Evolutionary conservation across 2,113 vertebrate genomes (phyloP).

Genomic region (Leptodactylus fuscus): DNA sequence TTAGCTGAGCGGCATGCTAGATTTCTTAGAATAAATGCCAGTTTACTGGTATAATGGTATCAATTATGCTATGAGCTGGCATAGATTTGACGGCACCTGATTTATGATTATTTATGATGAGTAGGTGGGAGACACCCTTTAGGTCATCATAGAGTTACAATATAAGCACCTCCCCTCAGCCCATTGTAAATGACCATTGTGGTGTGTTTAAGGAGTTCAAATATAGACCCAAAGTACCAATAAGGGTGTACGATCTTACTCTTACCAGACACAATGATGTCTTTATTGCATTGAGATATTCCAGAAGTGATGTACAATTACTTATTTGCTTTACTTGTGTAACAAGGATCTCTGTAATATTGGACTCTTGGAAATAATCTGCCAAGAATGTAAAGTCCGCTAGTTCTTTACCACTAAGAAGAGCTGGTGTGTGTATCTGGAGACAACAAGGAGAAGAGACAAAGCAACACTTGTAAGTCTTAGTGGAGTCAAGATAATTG

Average conservation of each 20-base stretch:
- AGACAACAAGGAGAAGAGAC: neutral
- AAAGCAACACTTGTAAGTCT: neutral
- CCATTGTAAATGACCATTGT: neutral
- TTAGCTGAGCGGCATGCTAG: no score
- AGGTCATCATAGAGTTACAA: no score
- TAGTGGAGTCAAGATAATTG: neutral
- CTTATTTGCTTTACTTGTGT: constrained; percentile 14
- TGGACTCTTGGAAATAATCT: constrained; percentile 39
- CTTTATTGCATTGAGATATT: constrained; percentile 51
- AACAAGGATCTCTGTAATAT: constrained; percentile 1
- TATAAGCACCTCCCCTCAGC: neutral
- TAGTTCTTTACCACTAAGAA: constrained; percentile 23
- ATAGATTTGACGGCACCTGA: no score
- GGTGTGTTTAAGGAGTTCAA: no score
- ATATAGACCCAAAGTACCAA: neutral
- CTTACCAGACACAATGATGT: constrained; percentile 49
- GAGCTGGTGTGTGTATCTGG: neutral
- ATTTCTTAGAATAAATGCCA: no score
- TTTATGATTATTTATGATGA: no score
- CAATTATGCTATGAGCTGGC: no score
- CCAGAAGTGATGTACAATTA: constrained; percentile 15
- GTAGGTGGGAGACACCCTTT: no score
- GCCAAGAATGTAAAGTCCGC: constrained; percentile 46
- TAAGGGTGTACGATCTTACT: neutral
- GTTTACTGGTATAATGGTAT: no score